phyloP scores from a whole-genome alignment of 2,888 invertebrate species.

The Epinotia brunnichana region DNA sequence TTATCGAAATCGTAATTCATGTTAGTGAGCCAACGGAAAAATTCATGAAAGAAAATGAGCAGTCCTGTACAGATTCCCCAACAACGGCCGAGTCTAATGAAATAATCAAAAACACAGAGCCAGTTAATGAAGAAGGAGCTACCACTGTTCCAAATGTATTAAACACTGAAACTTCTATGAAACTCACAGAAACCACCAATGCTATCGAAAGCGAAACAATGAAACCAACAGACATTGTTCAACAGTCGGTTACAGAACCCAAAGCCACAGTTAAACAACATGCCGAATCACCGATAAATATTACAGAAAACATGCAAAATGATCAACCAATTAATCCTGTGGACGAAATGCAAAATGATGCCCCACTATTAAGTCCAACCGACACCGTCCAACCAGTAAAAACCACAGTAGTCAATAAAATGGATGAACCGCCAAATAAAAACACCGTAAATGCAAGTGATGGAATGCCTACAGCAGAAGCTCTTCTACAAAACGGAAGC shows the following conservation, averaged over 20 bases:
- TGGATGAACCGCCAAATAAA: slow-evolving; percentile 12
- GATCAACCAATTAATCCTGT: slow-evolving; percentile 16
- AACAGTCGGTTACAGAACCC: slow-evolving; percentile 1
- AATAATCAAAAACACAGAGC: background rate
- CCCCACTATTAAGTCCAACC: slow-evolving; percentile 19
- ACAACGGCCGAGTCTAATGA: slow-evolving; percentile 4
- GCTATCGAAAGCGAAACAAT: slow-evolving; percentile 12
- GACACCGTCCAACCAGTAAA: slow-evolving; percentile 27
- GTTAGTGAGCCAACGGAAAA: slow-evolving; percentile 34
- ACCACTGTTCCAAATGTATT: background rate
- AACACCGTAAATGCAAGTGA: slow-evolving; percentile 51
- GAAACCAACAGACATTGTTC: slow-evolving; percentile 11
- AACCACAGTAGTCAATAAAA: slow-evolving; percentile 26
- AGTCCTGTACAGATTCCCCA: slow-evolving; percentile 14
- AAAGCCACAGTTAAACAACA: slow-evolving; percentile 3
- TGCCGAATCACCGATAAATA: background rate
- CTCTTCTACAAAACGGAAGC: slow-evolving; percentile 66
- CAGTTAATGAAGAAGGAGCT: background rate
- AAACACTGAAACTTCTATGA: slow-evolving; percentile 7
- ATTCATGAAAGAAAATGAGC: slow-evolving; percentile 22
- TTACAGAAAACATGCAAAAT: slow-evolving; percentile 16
- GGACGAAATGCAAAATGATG: slow-evolving; percentile 31
- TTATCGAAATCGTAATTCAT: slow-evolving; percentile 40
- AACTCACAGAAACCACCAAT: slow-evolving; percentile 10
- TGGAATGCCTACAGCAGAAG: slow-evolving; percentile 65